A percentile compares a stretch with the other conserved stretches of the same genome.
phyloP scores from a whole-genome alignment of 2,797 vertebrate genomes.

The Argya squamiceps region DNA sequence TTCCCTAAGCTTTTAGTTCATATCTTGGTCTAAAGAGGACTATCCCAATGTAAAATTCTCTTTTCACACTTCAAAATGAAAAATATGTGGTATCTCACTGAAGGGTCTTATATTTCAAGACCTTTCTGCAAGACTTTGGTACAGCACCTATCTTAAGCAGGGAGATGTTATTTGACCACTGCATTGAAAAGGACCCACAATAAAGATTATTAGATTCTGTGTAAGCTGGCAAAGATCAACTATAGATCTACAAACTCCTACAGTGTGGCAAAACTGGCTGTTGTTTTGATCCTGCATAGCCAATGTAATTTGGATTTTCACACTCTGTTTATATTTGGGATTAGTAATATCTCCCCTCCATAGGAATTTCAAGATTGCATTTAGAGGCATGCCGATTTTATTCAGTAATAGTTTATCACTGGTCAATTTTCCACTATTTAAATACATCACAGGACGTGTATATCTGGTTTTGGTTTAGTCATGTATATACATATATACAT shows the following conservation, averaged over 20 bases:
- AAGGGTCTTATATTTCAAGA: not conserved
- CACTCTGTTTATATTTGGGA: not conserved
- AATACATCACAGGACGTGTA: not conserved
- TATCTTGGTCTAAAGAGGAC: not conserved
- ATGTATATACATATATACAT: not conserved
- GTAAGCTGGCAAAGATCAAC: not conserved
- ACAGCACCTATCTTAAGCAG: not conserved
- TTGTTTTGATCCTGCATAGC: not conserved
- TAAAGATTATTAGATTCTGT: not conserved
- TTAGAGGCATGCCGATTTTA: not conserved
- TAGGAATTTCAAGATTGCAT: not conserved
- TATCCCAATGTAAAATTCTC: not conserved
- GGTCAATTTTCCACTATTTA: not conserved
- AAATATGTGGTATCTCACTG: not conserved
- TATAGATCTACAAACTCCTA: not conserved
- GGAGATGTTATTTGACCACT: not conserved
- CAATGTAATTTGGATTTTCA: not conserved
- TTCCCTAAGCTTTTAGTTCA: not conserved
- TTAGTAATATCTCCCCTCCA: not conserved
- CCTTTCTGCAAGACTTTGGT: not conserved
- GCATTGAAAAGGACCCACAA: not conserved
- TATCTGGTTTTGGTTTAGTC: too few species aligned
- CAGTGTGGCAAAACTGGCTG: not conserved
- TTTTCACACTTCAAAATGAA: not conserved
- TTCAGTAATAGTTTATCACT: not conserved